Evolutionary conservation across 1,140 invertebrate genomes (phyloP).

Genomic region (Spodoptera frugiperda): DNA sequence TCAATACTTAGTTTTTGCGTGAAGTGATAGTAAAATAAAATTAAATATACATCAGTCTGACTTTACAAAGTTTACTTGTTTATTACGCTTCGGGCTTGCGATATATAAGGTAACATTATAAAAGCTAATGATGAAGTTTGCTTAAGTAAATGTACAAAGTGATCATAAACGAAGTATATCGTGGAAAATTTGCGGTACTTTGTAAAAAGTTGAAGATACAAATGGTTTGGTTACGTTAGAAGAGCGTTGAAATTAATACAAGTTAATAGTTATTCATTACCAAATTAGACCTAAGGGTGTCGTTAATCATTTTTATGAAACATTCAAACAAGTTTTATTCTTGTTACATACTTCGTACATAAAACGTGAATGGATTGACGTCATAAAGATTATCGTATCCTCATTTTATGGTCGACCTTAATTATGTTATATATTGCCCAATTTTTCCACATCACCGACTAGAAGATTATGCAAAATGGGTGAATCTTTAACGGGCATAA

Average conservation of each 20-base stretch:
- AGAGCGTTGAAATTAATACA: constrained; percentile 12
- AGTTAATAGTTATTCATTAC: constrained; percentile 6
- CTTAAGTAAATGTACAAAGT: too few relatives aligned
- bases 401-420: constrained; percentile 39
- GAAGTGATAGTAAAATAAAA: too few relatives aligned
- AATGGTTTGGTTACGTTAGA: too few relatives aligned
- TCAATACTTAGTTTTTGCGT: too few relatives aligned
- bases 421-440: constrained; percentile 45
- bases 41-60: too few relatives aligned
- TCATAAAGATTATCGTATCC: constrained; percentile 44
- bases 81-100: too few relatives aligned
- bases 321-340: constrained; percentile 27
- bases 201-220: too few relatives aligned
- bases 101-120: too few relatives aligned
- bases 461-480: constrained; percentile 42
- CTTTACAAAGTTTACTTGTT: too few relatives aligned
- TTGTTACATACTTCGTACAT: constrained; percentile 25
- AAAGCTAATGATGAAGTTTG: too few relatives aligned
- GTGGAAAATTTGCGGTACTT: too few relatives aligned
- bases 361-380: constrained; percentile 26
- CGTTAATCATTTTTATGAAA: constrained; percentile 29
- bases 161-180: too few relatives aligned
- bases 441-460: constrained; percentile 41
- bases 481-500: constrained; percentile 41
- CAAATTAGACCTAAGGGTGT: not conserved